These are phyloP conservation scores for Sebastes alutus DNA, from an alignment of 2,797 vertebrate genomes.

Conservation along the genomic window DNA sequence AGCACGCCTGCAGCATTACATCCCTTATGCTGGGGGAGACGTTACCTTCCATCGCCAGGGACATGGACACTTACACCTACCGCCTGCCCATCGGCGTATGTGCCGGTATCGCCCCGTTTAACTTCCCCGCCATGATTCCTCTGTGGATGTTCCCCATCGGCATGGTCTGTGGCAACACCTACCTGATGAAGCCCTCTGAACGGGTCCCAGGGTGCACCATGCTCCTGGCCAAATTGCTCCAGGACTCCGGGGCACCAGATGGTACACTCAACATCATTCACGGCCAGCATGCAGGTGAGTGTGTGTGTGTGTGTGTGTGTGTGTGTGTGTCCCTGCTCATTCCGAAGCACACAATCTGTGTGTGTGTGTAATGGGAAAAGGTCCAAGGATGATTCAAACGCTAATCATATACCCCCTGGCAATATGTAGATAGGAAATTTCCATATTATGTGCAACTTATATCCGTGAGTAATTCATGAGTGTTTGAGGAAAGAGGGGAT, in stretches of 20 bases:
- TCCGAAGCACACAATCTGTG: neutral
- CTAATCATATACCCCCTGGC: constrained; percentile 32
- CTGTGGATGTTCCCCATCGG: constrained; percentile 99
- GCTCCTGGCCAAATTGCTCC: constrained; percentile 92
- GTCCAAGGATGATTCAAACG: constrained; percentile 25
- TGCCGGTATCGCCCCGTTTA: constrained; percentile 95
- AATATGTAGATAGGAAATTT: constrained; percentile 52
- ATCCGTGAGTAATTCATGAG: constrained; percentile 30
- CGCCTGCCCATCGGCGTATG: constrained; percentile 94
- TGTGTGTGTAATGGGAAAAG: neutral
- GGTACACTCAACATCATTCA: constrained; percentile 96
- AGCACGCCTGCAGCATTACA: constrained; percentile 95
- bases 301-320: neutral
- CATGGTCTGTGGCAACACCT: constrained; percentile 97
- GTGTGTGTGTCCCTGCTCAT: neutral
- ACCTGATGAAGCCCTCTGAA: constrained; percentile 97
- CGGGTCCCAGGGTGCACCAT: constrained; percentile 94
- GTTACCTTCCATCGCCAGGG: constrained; percentile 95
- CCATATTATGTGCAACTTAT: constrained; percentile 26
- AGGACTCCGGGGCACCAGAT: constrained; percentile 93
- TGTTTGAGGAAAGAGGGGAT: constrained; percentile 19
- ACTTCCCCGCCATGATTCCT: constrained; percentile 98
- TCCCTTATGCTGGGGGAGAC: constrained; percentile 97
- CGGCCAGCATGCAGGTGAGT: constrained; percentile 91
- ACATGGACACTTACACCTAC: constrained; percentile 97